These are phyloP conservation scores for Drosophila putrida DNA, from an alignment of 2,888 invertebrate genomes.

Conservation along the genomic window DNA sequence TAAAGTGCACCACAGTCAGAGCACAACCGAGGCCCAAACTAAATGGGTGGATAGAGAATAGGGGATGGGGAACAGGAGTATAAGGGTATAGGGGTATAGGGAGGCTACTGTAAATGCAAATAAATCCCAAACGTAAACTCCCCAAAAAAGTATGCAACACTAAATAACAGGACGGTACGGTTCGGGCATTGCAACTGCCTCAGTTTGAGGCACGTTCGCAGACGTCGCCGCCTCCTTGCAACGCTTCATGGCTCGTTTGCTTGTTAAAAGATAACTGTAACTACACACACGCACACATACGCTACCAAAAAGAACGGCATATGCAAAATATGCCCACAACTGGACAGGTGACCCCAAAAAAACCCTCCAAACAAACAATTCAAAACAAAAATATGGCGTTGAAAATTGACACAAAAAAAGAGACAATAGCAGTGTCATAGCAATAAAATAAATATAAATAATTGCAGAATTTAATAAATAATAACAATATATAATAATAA, in stretches of 20 bases:
- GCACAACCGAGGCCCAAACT: conserved; percentile 7
- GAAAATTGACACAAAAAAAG: background rate
- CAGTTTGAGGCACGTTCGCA: conserved; percentile 54
- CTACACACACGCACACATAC: conserved; percentile 32
- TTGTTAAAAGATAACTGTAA: conserved; percentile 66
- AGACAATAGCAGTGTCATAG: background rate
- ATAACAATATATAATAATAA: too few species aligned
- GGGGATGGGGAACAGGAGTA: too few species aligned
- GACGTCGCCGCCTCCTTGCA: conserved; percentile 46
- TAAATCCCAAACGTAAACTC: conserved; percentile 71
- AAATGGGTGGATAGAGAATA: background rate
- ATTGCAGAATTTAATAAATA: background rate
- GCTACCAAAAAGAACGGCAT: conserved; percentile 26
- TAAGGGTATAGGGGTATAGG: background rate
- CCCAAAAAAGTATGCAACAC: conserved; percentile 65
- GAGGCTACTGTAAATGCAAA: conserved; percentile 66
- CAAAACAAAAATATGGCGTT: background rate
- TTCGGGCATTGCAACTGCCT: conserved; percentile 33
- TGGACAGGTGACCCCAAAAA: conserved; percentile 32
- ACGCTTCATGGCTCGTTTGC: conserved; percentile 66
- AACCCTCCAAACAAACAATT: conserved; percentile 19
- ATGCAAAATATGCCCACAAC: conserved; percentile 67
- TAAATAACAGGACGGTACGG: conserved; percentile 46
- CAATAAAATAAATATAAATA: conserved; percentile 4
- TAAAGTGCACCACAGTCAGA: conserved; percentile 44